Conservation (phyloP, 2,797 vertebrate species). For the Podarcis lilfordi region DNA sequence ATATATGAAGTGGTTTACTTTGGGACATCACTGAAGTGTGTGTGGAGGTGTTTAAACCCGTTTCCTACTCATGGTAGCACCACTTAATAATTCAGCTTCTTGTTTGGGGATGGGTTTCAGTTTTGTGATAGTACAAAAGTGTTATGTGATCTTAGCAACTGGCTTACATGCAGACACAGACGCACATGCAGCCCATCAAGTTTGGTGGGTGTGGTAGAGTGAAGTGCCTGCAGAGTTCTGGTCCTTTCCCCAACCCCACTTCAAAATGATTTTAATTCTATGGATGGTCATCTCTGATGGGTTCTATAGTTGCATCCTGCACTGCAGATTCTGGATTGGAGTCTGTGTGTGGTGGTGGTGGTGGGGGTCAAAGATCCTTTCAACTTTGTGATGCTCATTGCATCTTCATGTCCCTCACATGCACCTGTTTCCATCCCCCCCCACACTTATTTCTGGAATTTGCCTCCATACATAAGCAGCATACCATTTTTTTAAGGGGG, state of each 20-base stretch:
- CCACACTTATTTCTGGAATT: no score
- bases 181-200: background rate
- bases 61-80: background rate
- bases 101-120: background rate
- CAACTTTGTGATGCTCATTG: background rate
- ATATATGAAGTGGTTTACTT: background rate
- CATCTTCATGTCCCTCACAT: background rate
- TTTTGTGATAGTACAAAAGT: background rate
- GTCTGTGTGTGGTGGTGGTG: no score
- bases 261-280: background rate
- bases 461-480: no score
- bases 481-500: no score
- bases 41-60: background rate
- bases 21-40: background rate
- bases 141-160: background rate
- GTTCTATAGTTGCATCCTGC: background rate
- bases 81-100: background rate
- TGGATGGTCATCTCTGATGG: background rate
- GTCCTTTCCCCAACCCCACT: background rate
- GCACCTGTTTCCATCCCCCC: background rate
- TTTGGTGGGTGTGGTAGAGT: background rate
- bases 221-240: background rate
- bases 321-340: background rate
- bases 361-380: background rate
- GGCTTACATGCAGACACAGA: background rate